Evolutionary conservation across 2,113 vertebrate species (phyloP).

Genomic region (Heterotilapia buettikoferi): DNA sequence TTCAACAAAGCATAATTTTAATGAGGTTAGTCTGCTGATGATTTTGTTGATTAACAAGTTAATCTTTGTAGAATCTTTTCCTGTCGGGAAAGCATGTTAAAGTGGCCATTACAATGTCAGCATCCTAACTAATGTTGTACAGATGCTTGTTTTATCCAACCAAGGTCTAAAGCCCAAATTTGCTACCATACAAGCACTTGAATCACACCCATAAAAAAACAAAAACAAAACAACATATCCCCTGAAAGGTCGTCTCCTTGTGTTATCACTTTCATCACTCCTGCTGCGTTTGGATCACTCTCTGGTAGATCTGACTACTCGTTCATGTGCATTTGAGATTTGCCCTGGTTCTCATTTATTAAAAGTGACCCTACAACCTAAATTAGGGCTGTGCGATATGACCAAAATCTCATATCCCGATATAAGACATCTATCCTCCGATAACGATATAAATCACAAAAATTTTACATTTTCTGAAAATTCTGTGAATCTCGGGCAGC

Average conservation of each 20-base stretch:
- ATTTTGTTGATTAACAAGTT: background rate
- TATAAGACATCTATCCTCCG: no score
- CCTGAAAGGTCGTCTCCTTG: background rate
- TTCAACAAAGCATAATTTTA: background rate
- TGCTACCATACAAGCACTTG: background rate
- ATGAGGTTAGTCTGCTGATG: background rate
- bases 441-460: no score
- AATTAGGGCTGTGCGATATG: no score
- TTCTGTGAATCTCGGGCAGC: no score
- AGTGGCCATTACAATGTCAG: background rate
- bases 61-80: background rate
- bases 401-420: no score
- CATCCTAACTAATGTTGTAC: background rate
- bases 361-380: background rate
- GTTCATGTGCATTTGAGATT: background rate
- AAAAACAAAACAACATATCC: background rate
- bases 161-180: background rate
- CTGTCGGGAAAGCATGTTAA: background rate
- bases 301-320: background rate
- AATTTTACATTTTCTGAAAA: no score
- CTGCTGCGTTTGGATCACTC: background rate
- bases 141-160: background rate
- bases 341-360: background rate
- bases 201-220: background rate
- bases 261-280: background rate